Evolutionary conservation across 2,888 invertebrate genomes (phyloP).

Genomic region (Drosophila longiperda): DNA sequence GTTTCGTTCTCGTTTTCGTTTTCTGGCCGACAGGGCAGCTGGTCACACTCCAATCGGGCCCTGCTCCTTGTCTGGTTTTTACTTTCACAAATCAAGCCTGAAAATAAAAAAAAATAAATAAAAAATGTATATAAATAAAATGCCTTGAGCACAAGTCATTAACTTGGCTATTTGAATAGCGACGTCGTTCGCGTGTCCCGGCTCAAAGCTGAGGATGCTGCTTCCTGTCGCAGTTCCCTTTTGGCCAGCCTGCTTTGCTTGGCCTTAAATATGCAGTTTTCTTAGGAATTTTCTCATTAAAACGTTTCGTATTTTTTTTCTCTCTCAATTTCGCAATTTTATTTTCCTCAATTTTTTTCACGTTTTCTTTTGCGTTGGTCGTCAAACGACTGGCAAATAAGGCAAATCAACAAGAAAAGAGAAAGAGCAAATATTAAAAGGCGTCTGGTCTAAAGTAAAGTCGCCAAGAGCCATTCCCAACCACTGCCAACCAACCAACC

Average conservation of each 20-base stretch:
- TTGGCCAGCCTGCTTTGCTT: slow-evolving; percentile 23
- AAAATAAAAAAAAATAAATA: slow-evolving; percentile 6
- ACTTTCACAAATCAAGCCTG: slow-evolving; percentile 74
- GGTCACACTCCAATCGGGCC: slow-evolving; percentile 42
- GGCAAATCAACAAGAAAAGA: slow-evolving; percentile 61
- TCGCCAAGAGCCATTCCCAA: slow-evolving; percentile 49
- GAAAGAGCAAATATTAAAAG: slow-evolving; percentile 77
- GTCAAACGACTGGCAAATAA: slow-evolving; percentile 57
- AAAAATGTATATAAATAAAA: slow-evolving; percentile 34
- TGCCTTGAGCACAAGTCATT: slow-evolving; percentile 75
- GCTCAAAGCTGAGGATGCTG: slow-evolving; percentile 42
- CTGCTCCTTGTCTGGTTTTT: slow-evolving; percentile 34
- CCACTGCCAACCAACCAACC: slow-evolving; percentile 1
- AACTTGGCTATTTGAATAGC: slow-evolving; percentile 81
- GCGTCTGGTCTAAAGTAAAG: slow-evolving; percentile 73
- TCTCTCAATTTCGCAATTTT: slow-evolving; percentile 27
- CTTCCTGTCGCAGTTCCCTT: slow-evolving; percentile 60
- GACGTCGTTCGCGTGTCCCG: slow-evolving; percentile 19
- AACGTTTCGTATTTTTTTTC: slow-evolving; percentile 40
- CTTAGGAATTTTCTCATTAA: slow-evolving; percentile 81
- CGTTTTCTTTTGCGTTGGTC: slow-evolving; percentile 12
- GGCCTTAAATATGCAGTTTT: slow-evolving; percentile 80
- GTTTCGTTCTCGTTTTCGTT: slow-evolving; percentile 25
- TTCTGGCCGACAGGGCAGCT: slow-evolving; percentile 40
- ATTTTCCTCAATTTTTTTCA: slow-evolving; percentile 21